A percentile compares a stretch with the other conserved stretches of the same genome.
These are phyloP conservation scores for Zosterops hypoxanthus DNA, from an alignment of 2,113 vertebrate genomes.

Conservation along the genomic window DNA sequence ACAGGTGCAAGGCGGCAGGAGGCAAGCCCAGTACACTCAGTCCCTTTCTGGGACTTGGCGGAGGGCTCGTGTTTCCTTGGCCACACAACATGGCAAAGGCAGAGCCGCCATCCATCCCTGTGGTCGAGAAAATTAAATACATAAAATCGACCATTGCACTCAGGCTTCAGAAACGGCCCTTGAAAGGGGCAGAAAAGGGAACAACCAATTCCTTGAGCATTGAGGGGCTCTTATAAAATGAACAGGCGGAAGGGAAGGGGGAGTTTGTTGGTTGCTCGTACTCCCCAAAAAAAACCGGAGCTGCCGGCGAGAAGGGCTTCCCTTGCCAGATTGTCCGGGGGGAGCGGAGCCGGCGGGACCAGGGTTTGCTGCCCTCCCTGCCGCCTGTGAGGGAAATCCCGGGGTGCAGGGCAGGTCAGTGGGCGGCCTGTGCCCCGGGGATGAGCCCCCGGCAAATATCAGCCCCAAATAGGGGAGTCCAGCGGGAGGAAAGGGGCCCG, in stretches of 20 bases:
- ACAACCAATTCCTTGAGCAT: accelerated
- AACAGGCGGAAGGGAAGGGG: accelerated
- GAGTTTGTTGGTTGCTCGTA: neutral
- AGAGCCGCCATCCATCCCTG: neutral
- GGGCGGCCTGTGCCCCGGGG: neutral
- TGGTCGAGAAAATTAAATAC: neutral
- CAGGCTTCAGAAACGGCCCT: neutral
- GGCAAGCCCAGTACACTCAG: neutral
- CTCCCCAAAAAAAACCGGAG: neutral
- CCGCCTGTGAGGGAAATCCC: neutral
- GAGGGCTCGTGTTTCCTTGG: neutral
- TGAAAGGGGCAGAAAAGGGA: neutral
- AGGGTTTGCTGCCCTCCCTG: neutral
- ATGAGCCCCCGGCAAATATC: neutral
- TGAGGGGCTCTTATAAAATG: neutral
- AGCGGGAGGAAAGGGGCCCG: no score
- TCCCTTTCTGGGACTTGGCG: neutral
- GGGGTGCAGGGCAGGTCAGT: neutral
- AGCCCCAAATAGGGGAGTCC: neutral
- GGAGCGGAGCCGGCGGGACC: neutral
- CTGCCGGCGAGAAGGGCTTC: neutral
- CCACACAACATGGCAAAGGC: neutral
- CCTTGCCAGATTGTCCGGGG: neutral
- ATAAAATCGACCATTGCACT: neutral
- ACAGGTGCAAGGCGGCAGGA: neutral